Conservation (phyloP, 2,113 vertebrate species). For the Phyllostomus hastatus region DNA sequence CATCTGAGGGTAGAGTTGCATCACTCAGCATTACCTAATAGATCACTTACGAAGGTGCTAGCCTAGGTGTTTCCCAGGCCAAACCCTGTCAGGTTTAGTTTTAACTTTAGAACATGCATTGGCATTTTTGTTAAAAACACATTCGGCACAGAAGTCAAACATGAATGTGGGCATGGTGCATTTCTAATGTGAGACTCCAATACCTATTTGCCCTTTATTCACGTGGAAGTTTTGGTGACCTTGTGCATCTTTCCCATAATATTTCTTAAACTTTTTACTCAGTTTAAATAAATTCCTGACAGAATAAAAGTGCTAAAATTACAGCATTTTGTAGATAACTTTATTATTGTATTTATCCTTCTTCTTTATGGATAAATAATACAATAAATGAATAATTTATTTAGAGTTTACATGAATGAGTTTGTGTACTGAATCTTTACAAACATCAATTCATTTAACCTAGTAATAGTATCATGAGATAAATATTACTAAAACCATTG, state of each 20-base stretch:
- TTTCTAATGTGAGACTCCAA: neutral
- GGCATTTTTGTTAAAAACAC: neutral
- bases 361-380: neutral
- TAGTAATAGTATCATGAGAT: neutral
- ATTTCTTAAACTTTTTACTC: neutral
- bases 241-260: neutral
- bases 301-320: neutral
- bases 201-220: neutral
- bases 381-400: neutral
- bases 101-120: neutral
- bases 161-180: neutral
- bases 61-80: neutral
- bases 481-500: neutral
- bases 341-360: neutral
- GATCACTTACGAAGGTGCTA: neutral
- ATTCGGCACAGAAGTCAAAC: neutral
- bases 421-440: neutral
- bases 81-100: neutral
- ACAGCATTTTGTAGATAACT: neutral
- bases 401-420: neutral
- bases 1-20: neutral
- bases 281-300: neutral
- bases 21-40: neutral
- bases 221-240: neutral
- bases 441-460: neutral